These are phyloP conservation scores for Engystomops pustulosus DNA, from an alignment of 2,113 vertebrate genomes.

Conservation along the genomic window DNA sequence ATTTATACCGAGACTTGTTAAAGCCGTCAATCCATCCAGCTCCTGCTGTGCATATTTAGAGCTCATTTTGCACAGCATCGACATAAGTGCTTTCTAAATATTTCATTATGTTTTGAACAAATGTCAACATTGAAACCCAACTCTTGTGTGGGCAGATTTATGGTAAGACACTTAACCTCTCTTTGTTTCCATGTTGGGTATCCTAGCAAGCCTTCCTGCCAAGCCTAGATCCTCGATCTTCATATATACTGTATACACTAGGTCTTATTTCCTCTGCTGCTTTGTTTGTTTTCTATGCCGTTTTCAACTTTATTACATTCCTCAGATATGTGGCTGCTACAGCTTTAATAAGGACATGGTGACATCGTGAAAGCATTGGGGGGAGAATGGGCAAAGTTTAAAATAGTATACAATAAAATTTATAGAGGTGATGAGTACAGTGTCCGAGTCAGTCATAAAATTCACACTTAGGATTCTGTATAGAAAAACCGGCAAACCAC, in stretches of 20 bases:
- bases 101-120: constrained; percentile 44
- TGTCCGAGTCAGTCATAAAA: background rate
- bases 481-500: background rate
- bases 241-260: constrained; percentile 23
- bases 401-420: background rate
- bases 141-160: constrained; percentile 45
- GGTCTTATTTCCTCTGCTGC: constrained; percentile 35
- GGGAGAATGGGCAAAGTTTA: background rate
- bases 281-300: constrained; percentile 37
- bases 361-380: background rate
- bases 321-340: background rate
- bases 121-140: constrained; percentile 38
- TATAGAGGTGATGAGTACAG: background rate
- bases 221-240: constrained; percentile 21
- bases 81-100: constrained; percentile 33
- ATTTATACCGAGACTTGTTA: background rate
- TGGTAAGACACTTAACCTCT: constrained; percentile 36
- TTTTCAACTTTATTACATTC: constrained; percentile 45
- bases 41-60: constrained; percentile 24
- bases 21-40: constrained; percentile 15
- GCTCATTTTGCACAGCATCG: background rate
- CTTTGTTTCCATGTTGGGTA: constrained; percentile 38
- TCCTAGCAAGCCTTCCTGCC: constrained; percentile 19
- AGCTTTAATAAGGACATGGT: constrained; percentile 39
- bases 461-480: background rate